A percentile compares a stretch with the other conserved stretches of the same genome.
Conservation (phyloP, 2,113 vertebrate genomes). For the Dissostichus mawsoni region DNA sequence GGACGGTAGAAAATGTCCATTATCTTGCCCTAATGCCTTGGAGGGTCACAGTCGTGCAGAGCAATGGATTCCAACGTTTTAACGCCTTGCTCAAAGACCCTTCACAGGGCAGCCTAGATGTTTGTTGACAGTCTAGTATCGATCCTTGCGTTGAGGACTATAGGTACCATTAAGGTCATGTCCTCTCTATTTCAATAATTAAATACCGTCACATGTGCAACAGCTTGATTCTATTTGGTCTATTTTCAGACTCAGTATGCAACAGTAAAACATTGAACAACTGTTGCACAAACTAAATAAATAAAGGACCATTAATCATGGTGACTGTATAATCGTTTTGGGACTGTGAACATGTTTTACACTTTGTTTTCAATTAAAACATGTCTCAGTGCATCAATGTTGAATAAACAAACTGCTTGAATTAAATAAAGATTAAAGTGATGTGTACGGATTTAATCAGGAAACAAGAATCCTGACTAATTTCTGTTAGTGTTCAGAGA, state of each 20-base stretch:
- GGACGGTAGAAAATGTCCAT: too few relatives aligned
- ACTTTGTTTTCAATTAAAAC: background rate
- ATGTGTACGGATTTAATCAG: background rate
- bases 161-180: background rate
- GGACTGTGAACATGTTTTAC: background rate
- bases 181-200: background rate
- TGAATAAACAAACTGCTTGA: background rate
- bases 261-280: background rate
- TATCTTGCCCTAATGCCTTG: too few relatives aligned
- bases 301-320: background rate
- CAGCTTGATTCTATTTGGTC: background rate
- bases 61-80: background rate
- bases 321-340: background rate
- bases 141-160: background rate
- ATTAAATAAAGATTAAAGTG: background rate
- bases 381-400: background rate
- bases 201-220: background rate
- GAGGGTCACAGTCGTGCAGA: background rate
- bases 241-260: background rate
- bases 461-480: background rate
- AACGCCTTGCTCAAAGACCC: background rate
- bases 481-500: background rate
- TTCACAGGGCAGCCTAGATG: background rate
- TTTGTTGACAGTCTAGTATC: background rate
- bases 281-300: background rate